phyloP scores from a whole-genome alignment of 2,888 invertebrate species.

The Choreutis nemorana region DNA sequence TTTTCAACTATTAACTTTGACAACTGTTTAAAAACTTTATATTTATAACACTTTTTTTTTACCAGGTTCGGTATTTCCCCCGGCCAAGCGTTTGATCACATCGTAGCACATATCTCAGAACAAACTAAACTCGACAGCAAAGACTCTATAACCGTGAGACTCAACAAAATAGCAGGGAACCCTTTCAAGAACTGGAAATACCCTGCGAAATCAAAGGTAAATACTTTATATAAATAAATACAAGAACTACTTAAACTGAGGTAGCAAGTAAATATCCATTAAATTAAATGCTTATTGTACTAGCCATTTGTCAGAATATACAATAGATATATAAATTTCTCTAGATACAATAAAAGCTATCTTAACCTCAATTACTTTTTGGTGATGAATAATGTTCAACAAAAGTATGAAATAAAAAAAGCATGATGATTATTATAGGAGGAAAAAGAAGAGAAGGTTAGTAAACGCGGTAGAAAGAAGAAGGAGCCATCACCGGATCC shows the following conservation, averaged over 20 bases:
- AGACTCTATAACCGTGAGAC: slow-evolving; percentile 68
- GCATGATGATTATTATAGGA: neutral
- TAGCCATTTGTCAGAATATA: neutral
- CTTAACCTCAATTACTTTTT: neutral
- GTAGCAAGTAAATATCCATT: neutral
- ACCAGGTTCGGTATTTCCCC: slow-evolving; percentile 78
- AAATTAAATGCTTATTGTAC: neutral
- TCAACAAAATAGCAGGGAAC: slow-evolving; percentile 69
- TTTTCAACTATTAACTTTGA: too few species aligned
- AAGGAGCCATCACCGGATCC: slow-evolving; percentile 48
- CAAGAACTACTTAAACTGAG: neutral
- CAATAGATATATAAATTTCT: neutral
- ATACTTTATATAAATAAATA: too few species aligned
- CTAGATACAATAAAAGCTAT: neutral
- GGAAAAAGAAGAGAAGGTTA: slow-evolving; percentile 23
- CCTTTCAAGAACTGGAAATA: slow-evolving; percentile 63
- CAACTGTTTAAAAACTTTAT: neutral
- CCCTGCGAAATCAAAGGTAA: slow-evolving; percentile 39
- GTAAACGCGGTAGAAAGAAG: slow-evolving; percentile 58
- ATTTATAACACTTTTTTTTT: neutral
- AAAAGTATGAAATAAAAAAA: neutral
- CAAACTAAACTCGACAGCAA: slow-evolving; percentile 75
- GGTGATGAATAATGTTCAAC: neutral
- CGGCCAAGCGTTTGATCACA: slow-evolving; percentile 80
- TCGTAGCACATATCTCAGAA: slow-evolving; percentile 79